A percentile compares a stretch with the other conserved stretches of the same genome.
Conservation (phyloP, 2,113 vertebrate genomes). For the Rafetus swinhoei region DNA sequence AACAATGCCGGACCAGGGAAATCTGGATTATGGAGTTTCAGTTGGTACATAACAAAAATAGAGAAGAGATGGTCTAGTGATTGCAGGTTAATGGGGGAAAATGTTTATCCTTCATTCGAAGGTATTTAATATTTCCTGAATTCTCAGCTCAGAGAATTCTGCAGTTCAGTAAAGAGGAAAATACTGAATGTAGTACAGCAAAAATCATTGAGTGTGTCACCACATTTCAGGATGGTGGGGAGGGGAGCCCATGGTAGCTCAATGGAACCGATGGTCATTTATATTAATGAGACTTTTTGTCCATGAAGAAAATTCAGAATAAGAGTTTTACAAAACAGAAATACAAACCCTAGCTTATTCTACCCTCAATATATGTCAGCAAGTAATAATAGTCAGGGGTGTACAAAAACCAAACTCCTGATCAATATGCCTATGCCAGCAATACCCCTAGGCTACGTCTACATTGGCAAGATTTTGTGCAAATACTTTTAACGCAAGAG, state of each 20-base stretch:
- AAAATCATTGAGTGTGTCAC: not conserved
- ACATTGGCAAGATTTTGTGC: too few species aligned
- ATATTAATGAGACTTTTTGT: not conserved
- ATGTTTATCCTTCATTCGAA: not conserved
- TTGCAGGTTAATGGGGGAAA: not conserved
- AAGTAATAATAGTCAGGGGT: not conserved
- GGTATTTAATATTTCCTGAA: not conserved
- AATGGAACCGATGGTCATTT: not conserved
- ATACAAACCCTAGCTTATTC: not conserved
- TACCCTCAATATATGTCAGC: not conserved
- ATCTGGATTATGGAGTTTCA: too few species aligned
- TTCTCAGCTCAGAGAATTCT: not conserved
- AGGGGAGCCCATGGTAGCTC: not conserved
- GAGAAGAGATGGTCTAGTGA: not conserved
- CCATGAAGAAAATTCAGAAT: not conserved
- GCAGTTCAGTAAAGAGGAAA: not conserved
- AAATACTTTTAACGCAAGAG: too few species aligned
- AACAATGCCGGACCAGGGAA: too few species aligned
- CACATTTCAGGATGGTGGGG: not conserved
- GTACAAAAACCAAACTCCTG: not conserved
- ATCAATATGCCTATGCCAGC: not conserved
- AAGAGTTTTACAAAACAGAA: not conserved
- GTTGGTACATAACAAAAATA: not conserved
- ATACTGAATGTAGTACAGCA: not conserved
- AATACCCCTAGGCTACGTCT: not conserved